A percentile compares a stretch with the other conserved stretches of the same genome.
phyloP scores from a whole-genome alignment of 2,113 vertebrate genomes.

The Shinisaurus crocodilurus region DNA sequence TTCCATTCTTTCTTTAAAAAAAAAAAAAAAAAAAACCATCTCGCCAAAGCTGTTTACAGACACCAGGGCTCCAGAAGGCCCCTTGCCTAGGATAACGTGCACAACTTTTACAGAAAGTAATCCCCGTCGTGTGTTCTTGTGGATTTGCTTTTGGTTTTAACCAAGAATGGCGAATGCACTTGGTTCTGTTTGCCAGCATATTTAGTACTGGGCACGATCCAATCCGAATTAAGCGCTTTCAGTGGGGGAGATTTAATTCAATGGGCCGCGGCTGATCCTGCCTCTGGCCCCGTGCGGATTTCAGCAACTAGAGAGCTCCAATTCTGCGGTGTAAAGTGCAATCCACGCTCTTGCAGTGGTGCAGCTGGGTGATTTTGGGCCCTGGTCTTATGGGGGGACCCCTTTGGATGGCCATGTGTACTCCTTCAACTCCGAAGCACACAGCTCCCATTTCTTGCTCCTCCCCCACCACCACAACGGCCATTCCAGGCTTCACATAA shows the following conservation, averaged over 20 bases:
- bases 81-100: background rate
- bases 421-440: no score
- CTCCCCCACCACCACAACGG: no score
- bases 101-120: background rate
- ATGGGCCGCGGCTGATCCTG: background rate
- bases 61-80: background rate
- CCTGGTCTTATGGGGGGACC: no score
- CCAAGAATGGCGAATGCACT: background rate
- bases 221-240: background rate
- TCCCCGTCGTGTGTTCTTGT: background rate
- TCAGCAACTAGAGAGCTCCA: background rate
- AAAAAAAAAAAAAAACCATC: background rate
- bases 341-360: background rate
- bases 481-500: no score
- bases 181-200: background rate
- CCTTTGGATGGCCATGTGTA: no score
- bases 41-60: background rate
- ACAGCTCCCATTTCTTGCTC: no score
- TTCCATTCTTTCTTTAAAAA: no score
- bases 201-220: background rate
- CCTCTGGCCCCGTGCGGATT: background rate
- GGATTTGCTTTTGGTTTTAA: background rate
- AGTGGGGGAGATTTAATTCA: background rate
- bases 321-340: background rate
- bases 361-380: no score